A percentile compares a stretch with the other conserved stretches of the same genome.
Evolutionary conservation across 2,797 vertebrate genomes (phyloP).

Genomic region (Amblyraja radiata): DNA sequence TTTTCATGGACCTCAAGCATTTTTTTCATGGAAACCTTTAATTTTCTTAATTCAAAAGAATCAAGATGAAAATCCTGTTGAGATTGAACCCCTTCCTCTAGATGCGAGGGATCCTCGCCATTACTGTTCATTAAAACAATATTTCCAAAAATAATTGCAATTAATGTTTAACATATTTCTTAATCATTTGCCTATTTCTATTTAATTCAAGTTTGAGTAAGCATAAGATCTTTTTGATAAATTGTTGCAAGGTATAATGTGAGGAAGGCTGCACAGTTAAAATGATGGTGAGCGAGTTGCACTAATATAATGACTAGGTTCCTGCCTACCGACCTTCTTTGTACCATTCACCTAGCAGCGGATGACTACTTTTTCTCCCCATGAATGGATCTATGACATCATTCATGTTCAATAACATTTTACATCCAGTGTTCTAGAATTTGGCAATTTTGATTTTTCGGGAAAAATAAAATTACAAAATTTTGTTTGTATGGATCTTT

Average conservation of each 20-base stretch:
- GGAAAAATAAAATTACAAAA: background rate
- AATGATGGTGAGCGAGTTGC: background rate
- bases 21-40: background rate
- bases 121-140: too few relatives aligned
- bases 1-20: slow-evolving; percentile 1
- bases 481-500: background rate
- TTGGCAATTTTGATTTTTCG: background rate
- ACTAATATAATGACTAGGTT: background rate
- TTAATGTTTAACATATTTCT: slow-evolving; percentile 1
- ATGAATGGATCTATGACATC: too few relatives aligned
- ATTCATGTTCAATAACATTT: background rate
- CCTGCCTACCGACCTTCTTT: too few relatives aligned
- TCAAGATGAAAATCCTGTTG: background rate
- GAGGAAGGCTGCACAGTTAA: background rate
- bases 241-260: background rate
- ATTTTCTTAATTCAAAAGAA: slow-evolving; percentile 3
- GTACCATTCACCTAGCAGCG: too few relatives aligned
- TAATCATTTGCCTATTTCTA: background rate
- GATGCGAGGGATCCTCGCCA: background rate
- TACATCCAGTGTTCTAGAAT: background rate
- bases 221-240: background rate
- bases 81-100: background rate
- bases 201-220: background rate
- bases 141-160: background rate
- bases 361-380: too few relatives aligned